phyloP scores from a whole-genome alignment of 1,140 invertebrate genomes.

The Euura saliciscinereae region DNA sequence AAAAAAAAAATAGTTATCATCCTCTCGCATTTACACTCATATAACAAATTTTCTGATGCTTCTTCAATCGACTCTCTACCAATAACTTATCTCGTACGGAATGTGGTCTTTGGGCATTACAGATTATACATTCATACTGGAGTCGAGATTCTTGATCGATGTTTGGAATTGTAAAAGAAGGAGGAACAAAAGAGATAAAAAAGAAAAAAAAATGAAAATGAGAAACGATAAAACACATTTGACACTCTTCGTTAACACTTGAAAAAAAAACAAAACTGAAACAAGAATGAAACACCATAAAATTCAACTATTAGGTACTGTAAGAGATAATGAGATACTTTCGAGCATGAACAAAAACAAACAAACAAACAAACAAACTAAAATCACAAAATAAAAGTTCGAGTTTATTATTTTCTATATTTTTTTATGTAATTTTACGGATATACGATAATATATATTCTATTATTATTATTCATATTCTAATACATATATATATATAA shows the following conservation, averaged over 20 bases:
- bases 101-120: constrained; percentile 1
- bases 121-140: not conserved
- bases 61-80: no score
- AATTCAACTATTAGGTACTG: not conserved
- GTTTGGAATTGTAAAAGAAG: not conserved
- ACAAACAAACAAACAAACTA: no score
- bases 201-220: constrained; percentile 23
- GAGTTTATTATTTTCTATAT: constrained; percentile 61
- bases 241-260: no score
- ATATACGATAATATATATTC: constrained; percentile 56
- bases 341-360: constrained; percentile 11
- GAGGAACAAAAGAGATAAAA: constrained; percentile 10
- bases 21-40: no score
- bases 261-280: no score
- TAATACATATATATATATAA: constrained; percentile 37
- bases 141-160: not conserved
- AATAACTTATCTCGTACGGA: not conserved
- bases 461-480: constrained; percentile 50
- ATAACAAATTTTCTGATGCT: no score
- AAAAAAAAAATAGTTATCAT: no score
- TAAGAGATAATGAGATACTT: not conserved
- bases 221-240: no score
- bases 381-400: constrained; percentile 32
- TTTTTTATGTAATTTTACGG: constrained; percentile 61
- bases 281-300: not conserved